Evolutionary conservation across 1,140 invertebrate species (phyloP).

Genomic region (Drosophila asahinai): DNA sequence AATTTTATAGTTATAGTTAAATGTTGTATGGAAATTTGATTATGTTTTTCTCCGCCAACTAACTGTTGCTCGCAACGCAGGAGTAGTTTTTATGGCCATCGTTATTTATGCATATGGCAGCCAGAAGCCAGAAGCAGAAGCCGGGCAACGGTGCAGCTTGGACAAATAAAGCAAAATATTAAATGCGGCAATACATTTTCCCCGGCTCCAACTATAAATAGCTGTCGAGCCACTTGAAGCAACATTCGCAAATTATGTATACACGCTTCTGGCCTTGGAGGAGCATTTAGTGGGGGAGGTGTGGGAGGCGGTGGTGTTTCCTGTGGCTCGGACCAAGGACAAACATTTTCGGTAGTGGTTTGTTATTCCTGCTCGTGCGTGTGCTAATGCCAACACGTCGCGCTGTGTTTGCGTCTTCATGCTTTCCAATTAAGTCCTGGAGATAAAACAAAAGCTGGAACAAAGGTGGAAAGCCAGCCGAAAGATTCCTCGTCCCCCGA

Average conservation of each 20-base stretch:
- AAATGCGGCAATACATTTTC: slow-evolving; percentile 40
- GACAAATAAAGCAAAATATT: slow-evolving; percentile 39
- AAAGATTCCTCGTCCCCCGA: slow-evolving; percentile 14
- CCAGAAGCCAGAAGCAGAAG: neutral
- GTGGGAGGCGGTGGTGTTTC: neutral
- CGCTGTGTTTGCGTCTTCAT: slow-evolving; percentile 47
- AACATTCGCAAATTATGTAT: slow-evolving; percentile 50
- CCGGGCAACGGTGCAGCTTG: neutral
- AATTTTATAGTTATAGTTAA: slow-evolving; percentile 10
- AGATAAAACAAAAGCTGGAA: slow-evolving; percentile 65
- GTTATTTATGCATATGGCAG: slow-evolving; percentile 23
- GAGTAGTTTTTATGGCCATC: slow-evolving; percentile 3
- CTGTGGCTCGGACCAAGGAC: slow-evolving; percentile 43
- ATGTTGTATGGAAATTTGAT: slow-evolving; percentile 11
- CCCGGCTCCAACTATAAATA: slow-evolving; percentile 31
- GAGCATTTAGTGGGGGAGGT: neutral
- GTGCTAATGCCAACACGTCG: slow-evolving; percentile 64
- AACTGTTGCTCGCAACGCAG: slow-evolving; percentile 10
- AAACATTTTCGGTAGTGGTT: slow-evolving; percentile 54
- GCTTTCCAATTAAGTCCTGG: slow-evolving; percentile 70
- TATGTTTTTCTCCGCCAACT: slow-evolving; percentile 4
- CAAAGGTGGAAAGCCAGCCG: slow-evolving; percentile 61
- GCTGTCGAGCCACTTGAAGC: slow-evolving; percentile 46
- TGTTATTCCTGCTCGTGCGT: slow-evolving; percentile 61
- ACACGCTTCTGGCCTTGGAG: slow-evolving; percentile 15